Percentiles rank a stretch among this genome's conserved stretches.
phyloP scores from a whole-genome alignment of 2,113 vertebrate genomes.

The Chitala chitala region DNA sequence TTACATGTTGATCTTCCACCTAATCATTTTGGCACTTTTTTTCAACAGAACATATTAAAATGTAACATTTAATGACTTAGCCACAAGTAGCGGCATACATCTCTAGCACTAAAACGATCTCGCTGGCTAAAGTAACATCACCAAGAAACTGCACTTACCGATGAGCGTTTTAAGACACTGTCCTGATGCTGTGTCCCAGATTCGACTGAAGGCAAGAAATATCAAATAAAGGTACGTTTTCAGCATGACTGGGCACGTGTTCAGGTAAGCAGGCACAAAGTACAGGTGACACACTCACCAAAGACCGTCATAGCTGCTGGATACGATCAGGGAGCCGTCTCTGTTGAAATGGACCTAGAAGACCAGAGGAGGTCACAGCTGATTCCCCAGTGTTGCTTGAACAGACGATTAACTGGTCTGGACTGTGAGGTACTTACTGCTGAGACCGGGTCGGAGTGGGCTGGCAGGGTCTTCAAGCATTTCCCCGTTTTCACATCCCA shows the following conservation, averaged over 20 bases:
- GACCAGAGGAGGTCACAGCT: not conserved
- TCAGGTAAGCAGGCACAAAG: not conserved
- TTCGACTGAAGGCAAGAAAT: constrained; percentile 68
- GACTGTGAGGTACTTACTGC: constrained; percentile 83
- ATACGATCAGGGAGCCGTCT: constrained; percentile 95
- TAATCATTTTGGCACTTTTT: no score
- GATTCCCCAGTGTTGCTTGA: no score
- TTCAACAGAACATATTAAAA: no score
- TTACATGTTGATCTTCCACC: no score
- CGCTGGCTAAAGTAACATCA: not conserved
- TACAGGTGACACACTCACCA: constrained; percentile 68
- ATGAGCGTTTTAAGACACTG: constrained; percentile 98
- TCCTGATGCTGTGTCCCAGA: constrained; percentile 97
- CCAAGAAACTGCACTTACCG: constrained; percentile 62
- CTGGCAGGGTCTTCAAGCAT: constrained; percentile 94
- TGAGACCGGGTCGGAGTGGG: constrained; percentile 94
- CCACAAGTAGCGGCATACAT: no score
- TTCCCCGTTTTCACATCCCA: constrained; percentile 99
- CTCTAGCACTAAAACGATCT: no score
- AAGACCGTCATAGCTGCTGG: constrained; percentile 95
- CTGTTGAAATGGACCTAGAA: constrained; percentile 94
- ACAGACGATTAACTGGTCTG: no score
- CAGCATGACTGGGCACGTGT: not conserved
- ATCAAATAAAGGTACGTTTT: not conserved
- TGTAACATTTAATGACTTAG: no score